These are phyloP conservation scores for Hippopotamus amphibius DNA, from an alignment of 2,113 vertebrate genomes.

Conservation along the genomic window DNA sequence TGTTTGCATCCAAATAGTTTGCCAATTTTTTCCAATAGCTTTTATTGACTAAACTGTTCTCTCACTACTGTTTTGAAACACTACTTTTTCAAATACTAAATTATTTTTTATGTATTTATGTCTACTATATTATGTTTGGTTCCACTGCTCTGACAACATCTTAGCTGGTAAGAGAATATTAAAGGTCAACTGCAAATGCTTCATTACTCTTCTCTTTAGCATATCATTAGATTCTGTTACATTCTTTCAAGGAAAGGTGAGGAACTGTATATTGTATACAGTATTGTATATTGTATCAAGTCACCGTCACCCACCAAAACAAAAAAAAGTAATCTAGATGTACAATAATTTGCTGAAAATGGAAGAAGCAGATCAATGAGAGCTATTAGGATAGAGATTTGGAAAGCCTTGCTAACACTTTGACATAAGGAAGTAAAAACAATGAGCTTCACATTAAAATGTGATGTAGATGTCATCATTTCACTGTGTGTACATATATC, in stretches of 20 bases:
- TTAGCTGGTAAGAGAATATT: not conserved
- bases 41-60: not conserved
- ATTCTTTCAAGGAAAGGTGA: conserved; percentile 37
- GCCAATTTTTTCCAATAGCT: not conserved
- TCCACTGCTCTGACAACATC: not conserved
- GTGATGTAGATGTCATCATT: not conserved
- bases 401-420: not conserved
- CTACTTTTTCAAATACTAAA: not conserved
- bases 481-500: not conserved
- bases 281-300: not conserved
- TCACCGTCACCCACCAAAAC: not conserved
- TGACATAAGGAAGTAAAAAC: not conserved
- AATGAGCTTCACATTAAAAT: conserved; percentile 1
- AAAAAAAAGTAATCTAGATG: not conserved
- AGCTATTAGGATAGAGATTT: not conserved
- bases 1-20: not conserved
- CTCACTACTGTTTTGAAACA: not conserved
- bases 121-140: not conserved
- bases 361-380: not conserved
- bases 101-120: not conserved
- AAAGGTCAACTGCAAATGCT: not conserved
- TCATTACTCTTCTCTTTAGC: not conserved
- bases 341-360: conserved; percentile 17
- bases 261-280: not conserved
- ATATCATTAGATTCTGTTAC: not conserved